phyloP scores from a whole-genome alignment of 2,888 invertebrate species.

The Acronicta leporina region DNA sequence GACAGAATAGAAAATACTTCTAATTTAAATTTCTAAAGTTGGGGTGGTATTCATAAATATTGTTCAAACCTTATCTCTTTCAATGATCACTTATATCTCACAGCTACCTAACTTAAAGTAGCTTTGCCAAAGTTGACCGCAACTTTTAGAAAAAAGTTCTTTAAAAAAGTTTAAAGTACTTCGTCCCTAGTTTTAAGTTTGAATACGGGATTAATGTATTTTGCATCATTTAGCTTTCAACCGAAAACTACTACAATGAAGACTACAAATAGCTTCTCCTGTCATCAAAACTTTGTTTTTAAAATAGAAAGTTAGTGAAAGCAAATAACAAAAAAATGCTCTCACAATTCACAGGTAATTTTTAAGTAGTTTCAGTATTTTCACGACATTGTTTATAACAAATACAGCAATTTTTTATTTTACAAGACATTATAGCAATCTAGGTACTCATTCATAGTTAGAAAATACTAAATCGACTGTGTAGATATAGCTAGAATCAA shows the following conservation, averaged over 20 bases:
- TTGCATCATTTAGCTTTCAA: slow-evolving; percentile 16
- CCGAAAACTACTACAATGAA: slow-evolving; percentile 4
- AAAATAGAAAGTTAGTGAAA: background rate
- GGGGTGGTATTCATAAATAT: background rate
- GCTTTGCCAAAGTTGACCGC: slow-evolving; percentile 14
- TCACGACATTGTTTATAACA: too few species aligned
- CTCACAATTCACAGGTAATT: background rate
- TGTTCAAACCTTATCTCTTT: background rate
- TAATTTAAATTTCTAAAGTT: background rate
- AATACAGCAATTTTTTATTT: too few species aligned
- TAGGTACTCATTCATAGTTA: too few species aligned
- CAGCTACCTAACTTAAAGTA: slow-evolving; percentile 8
- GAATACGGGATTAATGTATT: slow-evolving; percentile 15
- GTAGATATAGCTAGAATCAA: background rate
- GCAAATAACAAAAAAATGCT: background rate
- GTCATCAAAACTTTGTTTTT: background rate
- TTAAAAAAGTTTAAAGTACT: slow-evolving; percentile 9
- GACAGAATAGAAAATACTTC: background rate
- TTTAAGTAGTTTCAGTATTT: too few species aligned
- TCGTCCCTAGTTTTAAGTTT: slow-evolving; percentile 2
- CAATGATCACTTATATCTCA: background rate
- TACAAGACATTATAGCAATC: too few species aligned
- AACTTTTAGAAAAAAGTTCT: slow-evolving; percentile 18
- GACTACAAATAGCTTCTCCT: background rate
- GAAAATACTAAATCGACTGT: too few species aligned